Evolutionary conservation across 2,113 vertebrate species (phyloP), one percentile per base, ranked within the genome.

Genomic region (Recurvirostra avosetta): DNA sequence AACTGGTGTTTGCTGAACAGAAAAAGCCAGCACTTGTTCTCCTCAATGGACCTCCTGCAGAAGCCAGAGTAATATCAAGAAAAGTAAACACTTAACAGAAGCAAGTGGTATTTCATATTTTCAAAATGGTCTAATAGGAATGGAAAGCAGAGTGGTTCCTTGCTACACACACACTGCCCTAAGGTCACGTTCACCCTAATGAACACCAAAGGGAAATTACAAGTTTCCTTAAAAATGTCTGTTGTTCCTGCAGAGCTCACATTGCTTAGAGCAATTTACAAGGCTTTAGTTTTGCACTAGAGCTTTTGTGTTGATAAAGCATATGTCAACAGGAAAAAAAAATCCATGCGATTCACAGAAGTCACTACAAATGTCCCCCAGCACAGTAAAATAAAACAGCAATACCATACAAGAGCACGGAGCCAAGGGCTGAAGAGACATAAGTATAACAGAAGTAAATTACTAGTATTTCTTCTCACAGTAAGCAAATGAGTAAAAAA

Each of bases 161-260:
- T 96, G 66, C 79, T 81, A 67, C n/a, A 38, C 11, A 2, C 38
- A 43, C 11, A 2, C 38, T 86, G 76, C 56, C 65, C 43, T 86
- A 71, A 92, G 40, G 34, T 91, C 65, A 84, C 52, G 68, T 52
- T 90, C 62, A 45, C 61, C 49, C 55, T 53, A 14, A 78, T n/a
- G 53, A 68, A 74, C 52, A 71, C 34, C 3, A 15, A 84, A 92
- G 76, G 68, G 36, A 94, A 94, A 75, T 91, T 40, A 78, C 56
- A 95, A 75, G 56, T 81, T 90, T 81, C 65, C 90, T 94, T 74
- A 49, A 50, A 91, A 86, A 77, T 55, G 59, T 20, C 43, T 83
- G 67, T 34, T 92, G 50, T 65, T 94, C 61, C 65, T 86, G 38
- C 52, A 86, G 56, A 93, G 49, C 20, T 84, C 13, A 5, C 22